Evolutionary conservation across 2,888 invertebrate species (phyloP).

Genomic region (Drosophila diplacantha): DNA sequence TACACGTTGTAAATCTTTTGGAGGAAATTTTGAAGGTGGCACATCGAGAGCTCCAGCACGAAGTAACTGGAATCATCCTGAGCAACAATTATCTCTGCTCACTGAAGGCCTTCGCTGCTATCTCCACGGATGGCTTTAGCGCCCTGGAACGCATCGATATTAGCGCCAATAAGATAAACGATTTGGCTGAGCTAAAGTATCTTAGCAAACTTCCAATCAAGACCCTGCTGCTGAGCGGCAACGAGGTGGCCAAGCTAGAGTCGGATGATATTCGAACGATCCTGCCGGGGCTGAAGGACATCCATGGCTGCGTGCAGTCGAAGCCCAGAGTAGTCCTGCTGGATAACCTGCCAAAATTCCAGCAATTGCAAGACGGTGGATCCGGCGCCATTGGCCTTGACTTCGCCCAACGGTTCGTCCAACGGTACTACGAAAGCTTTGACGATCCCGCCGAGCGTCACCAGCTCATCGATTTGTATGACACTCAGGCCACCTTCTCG

Average conservation of each 20-base stretch:
- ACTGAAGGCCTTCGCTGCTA: constrained; percentile 21
- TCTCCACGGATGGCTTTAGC: background rate
- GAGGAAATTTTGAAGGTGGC: background rate
- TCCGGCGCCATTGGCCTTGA: background rate
- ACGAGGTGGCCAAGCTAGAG: constrained; percentile 25
- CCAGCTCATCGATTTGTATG: constrained; percentile 20
- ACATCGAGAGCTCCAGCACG: background rate
- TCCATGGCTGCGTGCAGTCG: constrained; percentile 1
- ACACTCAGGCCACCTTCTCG: constrained; percentile 23
- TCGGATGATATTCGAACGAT: background rate
- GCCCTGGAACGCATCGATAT: constrained; percentile 37
- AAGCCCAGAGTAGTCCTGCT: background rate
- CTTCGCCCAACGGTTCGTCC: constrained; percentile 16
- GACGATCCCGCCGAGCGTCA: constrained; percentile 16
- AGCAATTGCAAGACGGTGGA: background rate
- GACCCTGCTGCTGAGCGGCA: constrained; percentile 22
- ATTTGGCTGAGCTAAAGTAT: constrained; percentile 26
- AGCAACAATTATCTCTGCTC: constrained; percentile 41
- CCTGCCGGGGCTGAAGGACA: constrained; percentile 23
- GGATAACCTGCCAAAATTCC: background rate
- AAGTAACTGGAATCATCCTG: constrained; percentile 21
- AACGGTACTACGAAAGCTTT: constrained; percentile 16
- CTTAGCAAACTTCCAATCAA: constrained; percentile 7
- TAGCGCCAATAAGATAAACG: constrained; percentile 32
- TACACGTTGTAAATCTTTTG: constrained; percentile 32